Base-by-base conservation (phyloP, 2,797 vertebrate species). In the Tinamus major region DNA sequence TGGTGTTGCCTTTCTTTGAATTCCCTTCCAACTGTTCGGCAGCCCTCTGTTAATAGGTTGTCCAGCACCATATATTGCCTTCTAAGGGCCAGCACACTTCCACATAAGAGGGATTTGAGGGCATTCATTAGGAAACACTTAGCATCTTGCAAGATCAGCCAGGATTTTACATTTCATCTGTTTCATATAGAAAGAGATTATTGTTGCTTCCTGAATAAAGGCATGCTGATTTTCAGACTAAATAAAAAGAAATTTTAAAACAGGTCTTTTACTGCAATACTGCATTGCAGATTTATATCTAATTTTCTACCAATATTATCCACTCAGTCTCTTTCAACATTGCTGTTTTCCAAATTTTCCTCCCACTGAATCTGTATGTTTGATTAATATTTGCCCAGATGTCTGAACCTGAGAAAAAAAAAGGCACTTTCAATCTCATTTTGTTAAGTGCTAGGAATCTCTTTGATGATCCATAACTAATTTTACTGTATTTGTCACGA, bases 391-490 rank as follows among this genome's bases (percentile, higher is more conserved):
- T 95, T 96, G 91, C 89, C 96, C 89, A 96, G 94, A 89, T 94
- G 90, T 91, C 64, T 96, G 91, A 97, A 96, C 87, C 83, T 94
- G 91, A 67, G 51, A 46, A 24, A 49, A 49, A 51, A 58, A 93
- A 89, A 91, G 18, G 2, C 55, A 82, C 53, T 93, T 96, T 93
- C 90, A 81, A 49, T 85, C 89, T 89, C 77, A 94, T 96, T 96
- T 95, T 94, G 70, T 80, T 91, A 93, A 88, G 77, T 91, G 88
- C 53, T 95, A 90, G 69, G 80, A 95, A 91, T 77, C 63, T 94
- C 90, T 97, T 94, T 95, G 96, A 94, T 96, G 94, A 97, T 96
- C 94, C 96, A 95, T 95, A 95, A 72, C 93, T 89, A 96, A 96
- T 96, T 95, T 94, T 95, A 94, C 93, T 90, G 64, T 95, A 84